Evolutionary conservation across 2,888 invertebrate species (phyloP), one percentile per base, ranked within the genome.

Genomic region (Thymelicus sylvestris): DNA sequence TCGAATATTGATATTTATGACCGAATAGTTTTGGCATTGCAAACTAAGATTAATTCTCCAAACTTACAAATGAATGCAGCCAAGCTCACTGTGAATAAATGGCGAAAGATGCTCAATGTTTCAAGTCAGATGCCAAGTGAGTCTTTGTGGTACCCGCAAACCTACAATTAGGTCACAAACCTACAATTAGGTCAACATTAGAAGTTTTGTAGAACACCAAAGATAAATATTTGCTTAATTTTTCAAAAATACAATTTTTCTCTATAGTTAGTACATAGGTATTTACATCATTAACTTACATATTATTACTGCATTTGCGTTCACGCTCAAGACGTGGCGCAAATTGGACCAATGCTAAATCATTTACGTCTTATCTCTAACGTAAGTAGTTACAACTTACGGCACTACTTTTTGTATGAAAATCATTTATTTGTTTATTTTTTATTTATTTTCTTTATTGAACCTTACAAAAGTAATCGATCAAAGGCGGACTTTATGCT

Each of bases 1-100:
- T 50, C 19, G 13, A 44, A 60, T 47, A 60, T 48, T 67, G 39
- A 61, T 50, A 48, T 67, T 67, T 67, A 67, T 24, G 67, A 67
- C 48, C 19, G 59, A 41, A 67, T 15, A 19, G 61, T 50, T 61
- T 44, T 62, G 61, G 61, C 61, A 52, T 52, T 52, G 52, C 52
- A 52, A 62, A 62, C 52, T 52, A 44, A 62, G 24, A 62, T 67
- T 50, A 61, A 61, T 61, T 62, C 52, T 52, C 38, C 15, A 67
- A 52, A 62, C 31, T 62, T 62, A 41, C 61, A 62, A 67, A 67
- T 67, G 39, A 61, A 60, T 61, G 60, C 60, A 19, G 50, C 24
- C 41, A 44, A 52, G 62, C 44, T 8, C 31, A 41, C 6, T 39
- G 38, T 61, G 10, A 24, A 24, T 52, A 44, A 67, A 61, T 61